These are phyloP conservation scores for Myotis brandtii DNA, from an alignment of 2,113 vertebrate species.

Conservation along the genomic window DNA sequence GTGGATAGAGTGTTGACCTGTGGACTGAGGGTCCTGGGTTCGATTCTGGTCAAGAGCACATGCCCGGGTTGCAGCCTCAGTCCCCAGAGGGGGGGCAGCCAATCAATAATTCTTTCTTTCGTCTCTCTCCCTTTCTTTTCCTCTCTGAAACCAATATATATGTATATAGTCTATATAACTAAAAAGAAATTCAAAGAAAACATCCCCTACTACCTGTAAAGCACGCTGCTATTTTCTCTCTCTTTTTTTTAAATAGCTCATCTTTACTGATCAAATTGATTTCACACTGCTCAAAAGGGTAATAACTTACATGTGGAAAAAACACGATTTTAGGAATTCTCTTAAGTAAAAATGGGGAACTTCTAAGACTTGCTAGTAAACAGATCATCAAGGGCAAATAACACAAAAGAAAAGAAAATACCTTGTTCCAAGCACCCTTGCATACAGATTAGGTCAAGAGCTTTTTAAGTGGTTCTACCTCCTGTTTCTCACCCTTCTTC, in stretches of 20 bases:
- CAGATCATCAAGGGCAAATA: not conserved
- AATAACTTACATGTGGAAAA: not conserved
- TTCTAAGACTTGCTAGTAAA: not conserved
- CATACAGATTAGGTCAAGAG: not conserved
- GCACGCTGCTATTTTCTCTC: slow-evolving; percentile 2
- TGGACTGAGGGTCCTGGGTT: too few species aligned
- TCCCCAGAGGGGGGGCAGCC: too few species aligned
- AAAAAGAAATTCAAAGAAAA: not conserved
- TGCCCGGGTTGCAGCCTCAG: too few species aligned
- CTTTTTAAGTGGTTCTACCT: not conserved
- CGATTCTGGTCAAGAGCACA: too few species aligned
- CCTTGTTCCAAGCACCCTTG: not conserved
- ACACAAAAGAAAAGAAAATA: not conserved
- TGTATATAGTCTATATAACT: not conserved
- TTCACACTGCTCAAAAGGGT: not conserved
- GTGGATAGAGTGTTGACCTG: too few species aligned
- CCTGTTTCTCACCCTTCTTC: not conserved
- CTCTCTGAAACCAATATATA: too few species aligned
- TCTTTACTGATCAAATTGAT: slow-evolving; percentile 1
- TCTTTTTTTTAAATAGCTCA: not conserved
- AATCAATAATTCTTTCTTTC: too few species aligned
- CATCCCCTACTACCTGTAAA: not conserved
- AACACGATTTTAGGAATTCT: not conserved
- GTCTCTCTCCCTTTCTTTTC: too few species aligned
- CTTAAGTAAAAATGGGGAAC: not conserved